Conservation (phyloP, 1,140 invertebrate genomes). For the Lepidurus apus region DNA sequence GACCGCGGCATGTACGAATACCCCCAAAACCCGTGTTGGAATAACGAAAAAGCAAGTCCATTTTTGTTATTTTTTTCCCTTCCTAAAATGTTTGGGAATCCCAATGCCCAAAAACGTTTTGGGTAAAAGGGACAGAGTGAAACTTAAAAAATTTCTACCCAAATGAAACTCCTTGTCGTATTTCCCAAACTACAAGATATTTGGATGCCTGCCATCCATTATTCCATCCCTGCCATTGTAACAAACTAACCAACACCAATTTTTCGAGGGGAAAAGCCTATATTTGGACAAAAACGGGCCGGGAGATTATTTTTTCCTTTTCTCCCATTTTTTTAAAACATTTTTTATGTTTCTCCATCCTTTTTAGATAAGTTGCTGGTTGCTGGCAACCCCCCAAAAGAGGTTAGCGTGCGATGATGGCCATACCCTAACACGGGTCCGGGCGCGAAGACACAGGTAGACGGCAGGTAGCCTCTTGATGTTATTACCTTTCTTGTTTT, state of each 20-base stretch:
- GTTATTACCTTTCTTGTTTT: constrained; percentile 22
- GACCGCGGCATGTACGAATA: not conserved
- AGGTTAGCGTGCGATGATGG: constrained; percentile 12
- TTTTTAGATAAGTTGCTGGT: no score
- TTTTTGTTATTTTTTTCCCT: no score
- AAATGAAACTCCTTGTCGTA: constrained; percentile 9
- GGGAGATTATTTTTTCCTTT: not conserved
- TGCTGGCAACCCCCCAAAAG: not conserved
- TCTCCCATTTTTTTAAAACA: not conserved
- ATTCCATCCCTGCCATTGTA: not conserved
- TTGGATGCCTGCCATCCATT: not conserved
- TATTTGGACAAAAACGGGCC: constrained; percentile 11
- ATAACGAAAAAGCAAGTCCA: no score
- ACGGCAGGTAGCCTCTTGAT: constrained; percentile 21
- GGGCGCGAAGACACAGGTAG: constrained; percentile 20
- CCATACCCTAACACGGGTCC: constrained; percentile 1
- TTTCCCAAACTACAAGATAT: constrained; percentile 9
- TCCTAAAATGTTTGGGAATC: no score
- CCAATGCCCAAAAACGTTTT: not conserved
- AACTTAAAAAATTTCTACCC: not conserved
- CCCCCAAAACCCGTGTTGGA: no score
- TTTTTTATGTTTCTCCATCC: no score
- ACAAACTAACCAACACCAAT: not conserved
- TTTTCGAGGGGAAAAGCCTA: not conserved
- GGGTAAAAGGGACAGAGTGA: not conserved